These are phyloP conservation scores for Oreochromis spilurus DNA, from an alignment of 2,113 vertebrate genomes.

Conservation along the genomic window DNA sequence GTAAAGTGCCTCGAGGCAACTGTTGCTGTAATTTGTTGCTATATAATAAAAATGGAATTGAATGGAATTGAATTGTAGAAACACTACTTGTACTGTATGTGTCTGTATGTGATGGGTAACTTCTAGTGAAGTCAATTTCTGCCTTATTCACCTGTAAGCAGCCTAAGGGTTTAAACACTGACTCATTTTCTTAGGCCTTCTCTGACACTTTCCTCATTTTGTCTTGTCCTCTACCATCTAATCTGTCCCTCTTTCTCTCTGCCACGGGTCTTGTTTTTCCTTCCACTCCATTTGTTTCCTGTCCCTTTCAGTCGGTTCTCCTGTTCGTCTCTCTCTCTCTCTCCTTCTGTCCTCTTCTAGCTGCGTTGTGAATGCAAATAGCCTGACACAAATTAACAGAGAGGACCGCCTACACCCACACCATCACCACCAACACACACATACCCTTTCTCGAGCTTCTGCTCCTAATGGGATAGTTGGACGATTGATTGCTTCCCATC, in stretches of 20 bases:
- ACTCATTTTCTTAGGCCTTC: slow-evolving; percentile 50
- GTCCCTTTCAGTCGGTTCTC: slow-evolving; percentile 24
- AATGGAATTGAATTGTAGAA: background rate
- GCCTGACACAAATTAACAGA: slow-evolving; percentile 50
- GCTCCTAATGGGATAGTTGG: slow-evolving; percentile 40
- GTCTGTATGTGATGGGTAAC: background rate
- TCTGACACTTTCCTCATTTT: slow-evolving; percentile 36
- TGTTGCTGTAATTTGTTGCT: background rate
- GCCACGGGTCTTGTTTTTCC: slow-evolving; percentile 45
- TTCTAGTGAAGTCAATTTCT: slow-evolving; percentile 24
- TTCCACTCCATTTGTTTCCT: slow-evolving; percentile 61
- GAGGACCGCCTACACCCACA: background rate
- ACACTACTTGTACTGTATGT: background rate
- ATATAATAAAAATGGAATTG: background rate
- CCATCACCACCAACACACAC: background rate
- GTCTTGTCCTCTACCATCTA: slow-evolving; percentile 27
- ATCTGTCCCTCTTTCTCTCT: slow-evolving; percentile 31
- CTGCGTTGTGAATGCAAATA: slow-evolving; percentile 44
- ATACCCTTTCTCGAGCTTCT: background rate
- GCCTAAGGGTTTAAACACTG: slow-evolving; percentile 51
- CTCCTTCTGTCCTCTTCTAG: background rate
- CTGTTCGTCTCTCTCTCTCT: slow-evolving; percentile 1
- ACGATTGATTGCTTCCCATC: slow-evolving; percentile 56
- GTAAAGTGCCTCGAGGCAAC: background rate
- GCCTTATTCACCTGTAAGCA: background rate